These are phyloP conservation scores for Syrmaticus mikado DNA, from an alignment of 2,113 vertebrate species.

Conservation along the genomic window DNA sequence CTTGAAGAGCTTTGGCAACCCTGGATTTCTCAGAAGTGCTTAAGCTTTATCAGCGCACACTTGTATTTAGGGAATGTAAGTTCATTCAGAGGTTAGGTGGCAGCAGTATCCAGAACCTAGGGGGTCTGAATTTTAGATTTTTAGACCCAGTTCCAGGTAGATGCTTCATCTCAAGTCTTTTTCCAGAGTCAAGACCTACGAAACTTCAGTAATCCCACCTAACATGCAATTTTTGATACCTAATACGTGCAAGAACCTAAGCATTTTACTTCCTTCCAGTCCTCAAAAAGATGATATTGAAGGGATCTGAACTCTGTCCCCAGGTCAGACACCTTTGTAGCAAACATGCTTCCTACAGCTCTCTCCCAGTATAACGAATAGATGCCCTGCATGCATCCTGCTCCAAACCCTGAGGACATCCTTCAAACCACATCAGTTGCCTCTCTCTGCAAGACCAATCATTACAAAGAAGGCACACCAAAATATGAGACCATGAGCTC, in stretches of 20 bases:
- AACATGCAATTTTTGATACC: fast-evolving
- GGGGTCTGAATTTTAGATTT: neutral
- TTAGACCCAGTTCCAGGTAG: neutral
- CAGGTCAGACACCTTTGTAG: neutral
- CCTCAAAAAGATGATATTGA: neutral
- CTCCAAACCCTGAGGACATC: neutral
- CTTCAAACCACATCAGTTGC: neutral
- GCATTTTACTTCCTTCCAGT: neutral
- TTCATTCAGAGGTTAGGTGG: neutral
- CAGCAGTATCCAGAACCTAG: neutral
- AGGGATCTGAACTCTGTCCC: fast-evolving
- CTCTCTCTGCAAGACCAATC: neutral
- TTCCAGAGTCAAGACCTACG: neutral
- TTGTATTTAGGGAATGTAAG: neutral
- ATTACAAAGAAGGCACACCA: neutral
- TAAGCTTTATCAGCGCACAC: neutral
- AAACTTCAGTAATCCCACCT: neutral
- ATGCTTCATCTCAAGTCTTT: neutral
- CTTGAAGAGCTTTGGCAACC: slow-evolving; percentile 27
- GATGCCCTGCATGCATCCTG: neutral
- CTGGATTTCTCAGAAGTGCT: slow-evolving; percentile 33
- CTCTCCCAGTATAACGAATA: fast-evolving
- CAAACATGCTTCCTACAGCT: fast-evolving
- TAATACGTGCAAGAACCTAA: neutral
- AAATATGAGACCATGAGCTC: slow-evolving; percentile 22